Base-by-base conservation (phyloP, 1,140 invertebrate species). In the Hormaphis cornu region DNA sequence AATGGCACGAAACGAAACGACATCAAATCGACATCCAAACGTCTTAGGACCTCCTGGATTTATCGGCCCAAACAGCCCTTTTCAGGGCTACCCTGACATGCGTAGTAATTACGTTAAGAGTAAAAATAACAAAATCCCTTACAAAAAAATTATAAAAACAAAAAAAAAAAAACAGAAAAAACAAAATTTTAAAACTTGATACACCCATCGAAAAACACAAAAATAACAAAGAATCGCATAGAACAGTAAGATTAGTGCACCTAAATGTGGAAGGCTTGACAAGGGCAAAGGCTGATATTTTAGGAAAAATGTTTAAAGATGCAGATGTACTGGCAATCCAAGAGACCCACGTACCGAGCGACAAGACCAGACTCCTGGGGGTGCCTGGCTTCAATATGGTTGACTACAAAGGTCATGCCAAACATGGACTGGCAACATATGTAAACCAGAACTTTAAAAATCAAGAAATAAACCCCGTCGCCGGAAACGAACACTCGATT, bases 281-380 rank as follows among this genome's bases (percentile, higher is more conserved):
- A 12, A 12, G 42, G 42, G 42, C 42, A 46, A 46, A 46, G 8
- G 8, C 42, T 46, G 42, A 46, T 46, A 46, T 46, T n/a, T 46
- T 46, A 8, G 42, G 42, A 10, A 46, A 8, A 8, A 46, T 46
- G 42, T 46, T 46, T 46, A 46, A 12, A n/a, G 42, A 46, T 16
- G 42, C 42, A 40, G 58, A 61, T 61, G 40, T 37, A 30, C 58
- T 58, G 16, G 18, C 54, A n/a, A 35, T 61, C 20, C 58, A 61
- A 61, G 58, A 61, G 35, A 61, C 28, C 20, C 58, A 61, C 30
- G 35, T 37, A 12, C 20, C 30, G 35, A 61, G 35, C 37, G 40
- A 35, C 22, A 46, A 46, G 42, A n/a, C n/a, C 42, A 46, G 42
- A 8, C 42, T 8, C 42, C 42, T 46, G 42, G n/a, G 42, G 42